Conservation (phyloP, 2,888 invertebrate species). For the Sphecodes monilicornis region DNA sequence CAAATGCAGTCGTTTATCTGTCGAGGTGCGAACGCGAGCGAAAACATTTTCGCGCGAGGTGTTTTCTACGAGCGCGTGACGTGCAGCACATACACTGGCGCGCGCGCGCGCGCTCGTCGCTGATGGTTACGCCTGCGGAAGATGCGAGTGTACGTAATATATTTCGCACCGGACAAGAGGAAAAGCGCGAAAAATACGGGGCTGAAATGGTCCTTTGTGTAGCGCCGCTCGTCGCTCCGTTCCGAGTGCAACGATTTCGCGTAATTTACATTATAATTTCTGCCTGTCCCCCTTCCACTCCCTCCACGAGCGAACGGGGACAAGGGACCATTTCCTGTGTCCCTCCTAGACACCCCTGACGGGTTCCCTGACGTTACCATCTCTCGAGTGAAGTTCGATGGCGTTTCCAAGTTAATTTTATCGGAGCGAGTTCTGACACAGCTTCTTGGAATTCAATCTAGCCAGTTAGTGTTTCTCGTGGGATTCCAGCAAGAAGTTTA, state of each 20-base stretch:
- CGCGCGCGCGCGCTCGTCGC: not conserved
- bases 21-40: slow-evolving; percentile 41
- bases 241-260: slow-evolving; percentile 55
- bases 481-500: not conserved
- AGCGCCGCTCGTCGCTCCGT: slow-evolving; percentile 28
- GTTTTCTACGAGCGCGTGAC: slow-evolving; percentile 53
- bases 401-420: not conserved
- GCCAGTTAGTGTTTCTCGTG: not conserved
- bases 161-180: slow-evolving; percentile 42
- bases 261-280: slow-evolving; percentile 57
- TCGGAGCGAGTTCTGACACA: not conserved
- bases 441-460: slow-evolving; percentile 8
- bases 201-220: slow-evolving; percentile 51
- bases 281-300: not conserved
- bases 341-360: not conserved
- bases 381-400: not conserved
- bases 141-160: slow-evolving; percentile 61
- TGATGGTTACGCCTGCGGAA: slow-evolving; percentile 48
- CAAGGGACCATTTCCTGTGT: not conserved
- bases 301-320: not conserved
- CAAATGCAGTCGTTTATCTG: slow-evolving; percentile 65
- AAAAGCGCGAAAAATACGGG: slow-evolving; percentile 62
- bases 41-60: slow-evolving; percentile 63
- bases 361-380: not conserved
- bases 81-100: not conserved